Percentiles rank a stretch among this genome's conserved stretches.
These are phyloP conservation scores for Carduelis carduelis DNA, from an alignment of 2,797 vertebrate genomes.

Conservation along the genomic window DNA sequence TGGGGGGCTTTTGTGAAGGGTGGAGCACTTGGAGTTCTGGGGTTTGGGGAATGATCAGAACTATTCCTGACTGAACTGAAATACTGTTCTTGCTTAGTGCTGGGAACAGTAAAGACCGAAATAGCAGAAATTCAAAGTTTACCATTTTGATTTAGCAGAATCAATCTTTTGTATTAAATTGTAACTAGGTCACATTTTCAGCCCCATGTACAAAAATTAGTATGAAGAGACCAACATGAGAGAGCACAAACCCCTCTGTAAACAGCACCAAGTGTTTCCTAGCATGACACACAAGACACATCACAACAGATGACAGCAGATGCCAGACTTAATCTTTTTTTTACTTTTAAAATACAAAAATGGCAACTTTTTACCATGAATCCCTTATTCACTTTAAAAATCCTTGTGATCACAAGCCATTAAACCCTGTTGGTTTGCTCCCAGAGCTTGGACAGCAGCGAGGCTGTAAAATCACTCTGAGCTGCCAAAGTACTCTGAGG, in stretches of 20 bases:
- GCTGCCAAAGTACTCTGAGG: constrained; percentile 21
- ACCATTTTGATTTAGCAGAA: not conserved
- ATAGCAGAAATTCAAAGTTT: not conserved
- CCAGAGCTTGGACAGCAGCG: not conserved
- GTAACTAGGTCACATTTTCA: not conserved
- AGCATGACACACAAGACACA: not conserved
- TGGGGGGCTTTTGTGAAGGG: not conserved
- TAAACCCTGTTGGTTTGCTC: not conserved
- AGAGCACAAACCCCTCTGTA: not conserved
- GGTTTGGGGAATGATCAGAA: not conserved
- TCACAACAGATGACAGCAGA: not conserved
- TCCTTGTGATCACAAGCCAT: not conserved
- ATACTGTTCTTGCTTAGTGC: not conserved
- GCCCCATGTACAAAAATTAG: not conserved
- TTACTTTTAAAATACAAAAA: not conserved
- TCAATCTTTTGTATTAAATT: not conserved
- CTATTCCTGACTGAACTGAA: not conserved
- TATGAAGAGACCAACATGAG: not conserved
- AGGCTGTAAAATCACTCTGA: constrained; percentile 9
- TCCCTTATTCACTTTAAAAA: not conserved
- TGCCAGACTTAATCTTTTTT: not conserved
- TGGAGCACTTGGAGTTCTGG: not conserved
- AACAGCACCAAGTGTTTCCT: not conserved
- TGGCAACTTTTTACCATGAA: not conserved
- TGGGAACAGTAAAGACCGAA: not conserved